phyloP scores from a whole-genome alignment of 2,797 vertebrate species.

The Gadopsis marmoratus region DNA sequence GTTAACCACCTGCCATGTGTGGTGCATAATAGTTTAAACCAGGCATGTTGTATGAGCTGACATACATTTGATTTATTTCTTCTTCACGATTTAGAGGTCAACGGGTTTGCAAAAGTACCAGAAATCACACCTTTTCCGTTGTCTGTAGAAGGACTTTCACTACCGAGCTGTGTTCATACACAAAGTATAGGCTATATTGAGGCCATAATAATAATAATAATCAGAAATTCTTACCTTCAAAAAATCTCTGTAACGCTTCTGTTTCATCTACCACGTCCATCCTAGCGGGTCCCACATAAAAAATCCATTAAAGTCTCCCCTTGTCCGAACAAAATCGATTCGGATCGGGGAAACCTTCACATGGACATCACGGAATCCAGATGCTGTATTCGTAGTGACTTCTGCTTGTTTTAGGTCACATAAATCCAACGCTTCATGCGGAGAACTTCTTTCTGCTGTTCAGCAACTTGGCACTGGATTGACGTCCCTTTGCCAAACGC shows the following conservation, averaged over 20 bases:
- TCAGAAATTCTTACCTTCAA: conserved; percentile 90
- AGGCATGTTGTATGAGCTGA: neutral
- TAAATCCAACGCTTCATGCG: conserved; percentile 49
- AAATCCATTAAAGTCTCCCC: conserved; percentile 86
- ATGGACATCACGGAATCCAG: conserved; percentile 70
- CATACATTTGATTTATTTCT: neutral
- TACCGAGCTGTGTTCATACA: neutral
- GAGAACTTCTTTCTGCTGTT: conserved; percentile 33
- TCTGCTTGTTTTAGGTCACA: conserved; percentile 36
- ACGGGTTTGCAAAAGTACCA: neutral
- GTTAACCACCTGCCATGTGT: conserved; percentile 38
- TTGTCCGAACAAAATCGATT: conserved; percentile 76
- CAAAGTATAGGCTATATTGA: neutral
- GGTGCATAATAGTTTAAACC: conserved; percentile 7
- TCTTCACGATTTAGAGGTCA: neutral
- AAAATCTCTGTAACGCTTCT: conserved; percentile 98
- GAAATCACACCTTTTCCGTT: neutral
- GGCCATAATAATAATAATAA: neutral
- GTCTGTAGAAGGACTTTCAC: neutral
- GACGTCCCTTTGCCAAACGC: conserved; percentile 31
- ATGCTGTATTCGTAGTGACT: neutral
- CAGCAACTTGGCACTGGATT: conserved; percentile 28
- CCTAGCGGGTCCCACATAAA: conserved; percentile 87
- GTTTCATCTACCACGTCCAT: conserved; percentile 99
- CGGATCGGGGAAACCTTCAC: conserved; percentile 80